Evolutionary conservation across 2,113 vertebrate genomes (phyloP), one percentile per base, ranked within the genome.

Genomic region (Paracanthobrama guichenoti): DNA sequence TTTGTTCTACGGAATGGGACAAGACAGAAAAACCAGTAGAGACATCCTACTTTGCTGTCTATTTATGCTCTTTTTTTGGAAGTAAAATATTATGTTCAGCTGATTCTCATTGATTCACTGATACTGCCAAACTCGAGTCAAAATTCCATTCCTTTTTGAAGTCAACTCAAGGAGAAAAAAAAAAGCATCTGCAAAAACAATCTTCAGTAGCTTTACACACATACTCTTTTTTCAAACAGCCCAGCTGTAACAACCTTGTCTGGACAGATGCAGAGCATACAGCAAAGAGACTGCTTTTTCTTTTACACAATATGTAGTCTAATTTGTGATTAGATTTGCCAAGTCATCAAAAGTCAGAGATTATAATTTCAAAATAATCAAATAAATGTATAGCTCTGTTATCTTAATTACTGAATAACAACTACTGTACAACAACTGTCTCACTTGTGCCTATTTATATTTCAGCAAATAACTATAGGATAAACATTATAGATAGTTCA

Each of bases 181-280:
- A 89, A 89, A 94, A 89, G 95, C 96, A 97, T 97, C 96, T 98
- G 96, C 96, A 89, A 93, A 97, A 98, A 97, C 96, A 98, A 94
- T 92, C 94, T 92, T 94, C 90, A 96, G 95, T 95, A 93, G 92
- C 94, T 96, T 95, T 96, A 95, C 96, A 96, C 95, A 95, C 95
- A 93, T 93, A 92, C 94, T n/a, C 62, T 26, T 16, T n/a, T 20
- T 96, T 96, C 95, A 86, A 86, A 86, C 79, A 87, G 90, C 88
- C 92, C 96, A 97, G 96, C 96, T 98, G 96, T 95, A 95, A 95
- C 94, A 97, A 97, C 95, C 92, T 44, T 24, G 39, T 44, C 39
- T 71, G 67, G 67, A n/a, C 4, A 44, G 11, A 44, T 0, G 2
- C 11, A 44, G 35, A 5, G 39, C 1, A n/a, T n/a, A 24, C 35